A percentile compares a stretch with the other conserved stretches of the same genome.
These are phyloP conservation scores for Ptilorrhoa leucosticta DNA, from an alignment of 2,113 vertebrate species.

Conservation along the genomic window DNA sequence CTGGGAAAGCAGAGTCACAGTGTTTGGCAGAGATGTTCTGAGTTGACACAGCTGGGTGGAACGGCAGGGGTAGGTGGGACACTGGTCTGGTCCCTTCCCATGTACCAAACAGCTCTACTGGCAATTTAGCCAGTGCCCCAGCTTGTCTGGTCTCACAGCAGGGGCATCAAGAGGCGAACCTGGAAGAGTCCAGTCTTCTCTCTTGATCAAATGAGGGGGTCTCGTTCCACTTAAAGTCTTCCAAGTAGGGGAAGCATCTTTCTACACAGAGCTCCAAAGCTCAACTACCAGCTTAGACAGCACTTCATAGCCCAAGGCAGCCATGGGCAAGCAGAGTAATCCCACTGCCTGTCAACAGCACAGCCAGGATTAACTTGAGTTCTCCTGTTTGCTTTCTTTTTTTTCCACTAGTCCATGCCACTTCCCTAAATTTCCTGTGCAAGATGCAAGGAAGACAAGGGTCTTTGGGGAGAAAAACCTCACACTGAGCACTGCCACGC, in stretches of 20 bases:
- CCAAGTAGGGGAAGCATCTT: background rate
- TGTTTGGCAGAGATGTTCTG: background rate
- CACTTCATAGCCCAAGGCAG: background rate
- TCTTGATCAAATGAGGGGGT: rapidly evolving
- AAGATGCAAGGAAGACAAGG: background rate
- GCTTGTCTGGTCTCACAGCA: background rate
- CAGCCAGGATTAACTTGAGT: background rate
- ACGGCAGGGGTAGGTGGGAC: background rate
- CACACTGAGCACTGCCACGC: background rate
- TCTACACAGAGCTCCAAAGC: background rate
- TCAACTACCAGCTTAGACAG: background rate
- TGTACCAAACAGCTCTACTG: background rate
- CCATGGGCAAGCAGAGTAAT: background rate
- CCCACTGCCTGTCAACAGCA: background rate
- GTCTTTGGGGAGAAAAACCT: background rate
- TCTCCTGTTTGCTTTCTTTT: background rate
- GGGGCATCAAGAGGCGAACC: background rate
- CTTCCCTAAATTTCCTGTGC: background rate
- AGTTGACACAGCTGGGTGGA: background rate
- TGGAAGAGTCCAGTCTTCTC: background rate
- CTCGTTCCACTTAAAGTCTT: background rate
- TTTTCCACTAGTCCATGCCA: background rate
- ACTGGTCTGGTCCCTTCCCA: background rate
- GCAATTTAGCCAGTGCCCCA: background rate
- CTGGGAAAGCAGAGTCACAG: background rate